Evolutionary conservation across 2,888 invertebrate genomes (phyloP), one percentile per base, ranked within the genome.

Genomic region (Ferdinandea cuprea): DNA sequence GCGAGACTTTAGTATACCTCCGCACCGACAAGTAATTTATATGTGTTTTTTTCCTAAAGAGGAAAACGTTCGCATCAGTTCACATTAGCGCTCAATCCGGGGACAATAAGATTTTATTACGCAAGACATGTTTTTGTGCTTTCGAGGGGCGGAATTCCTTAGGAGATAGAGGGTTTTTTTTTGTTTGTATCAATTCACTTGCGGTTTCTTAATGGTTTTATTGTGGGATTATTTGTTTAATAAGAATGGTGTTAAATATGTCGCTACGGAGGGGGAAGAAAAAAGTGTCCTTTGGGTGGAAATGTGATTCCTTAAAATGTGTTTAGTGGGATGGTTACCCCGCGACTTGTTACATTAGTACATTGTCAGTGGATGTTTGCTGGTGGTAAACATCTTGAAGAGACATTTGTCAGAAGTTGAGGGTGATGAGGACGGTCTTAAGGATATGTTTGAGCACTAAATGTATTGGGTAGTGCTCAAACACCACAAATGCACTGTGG

Each of bases 131-230:
- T 5, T 11, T 17, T 21, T 48, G 19, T 19, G 46, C 35, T 30
- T 63, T 2, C 1, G 13, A 1, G 63, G 40, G 52, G 15, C 30
- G 21, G 30, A 52, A 46, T 40, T 19, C 17, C 25, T 21, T 21
- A 30, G 42, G 4, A 40, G 19, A 50, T 28, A 15, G 56, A 11
- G 3, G 30, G n/a, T n/a, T 40, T 46, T 48, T 15, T 50, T n/a
- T 46, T 48, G 8, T 9, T 59, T 52, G 25, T 13, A 19, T 35
- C 15, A 30, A 11, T 79, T 59, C 8, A 8, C 1, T 35, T 28
- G 46, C 52, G 52, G 48, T 35, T 63, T 46, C 37, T 78, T 80
- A 74, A 80, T 80, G 74, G 68, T 69, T 74, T 69, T 74, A 74
- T 74, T 58, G 56, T 69, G 42, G 35, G 46, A 61, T 58, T 54